Percentiles rank a stretch among this genome's conserved stretches.
Conservation (phyloP, 2,888 invertebrate genomes). For the Xanthorhoe spadicearia region DNA sequence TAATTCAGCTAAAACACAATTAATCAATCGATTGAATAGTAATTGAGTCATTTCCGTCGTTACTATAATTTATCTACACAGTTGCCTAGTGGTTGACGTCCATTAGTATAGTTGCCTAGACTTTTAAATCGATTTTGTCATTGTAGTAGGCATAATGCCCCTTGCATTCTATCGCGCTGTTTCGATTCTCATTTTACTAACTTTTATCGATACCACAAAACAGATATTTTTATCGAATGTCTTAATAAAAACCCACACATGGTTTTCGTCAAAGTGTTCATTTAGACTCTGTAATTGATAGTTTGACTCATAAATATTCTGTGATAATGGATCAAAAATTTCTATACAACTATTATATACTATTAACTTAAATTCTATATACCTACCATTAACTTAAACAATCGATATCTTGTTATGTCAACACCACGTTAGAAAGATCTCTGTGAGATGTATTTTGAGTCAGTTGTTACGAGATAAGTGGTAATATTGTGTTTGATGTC, state of each 20-base stretch:
- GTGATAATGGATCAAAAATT: constrained; percentile 63
- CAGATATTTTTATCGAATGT: constrained; percentile 48
- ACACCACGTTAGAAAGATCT: constrained; percentile 66
- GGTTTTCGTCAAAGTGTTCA: constrained; percentile 54
- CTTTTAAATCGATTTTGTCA: constrained; percentile 37
- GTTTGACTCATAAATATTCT: constrained; percentile 64
- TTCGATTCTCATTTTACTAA: constrained; percentile 35
- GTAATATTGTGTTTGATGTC: constrained; percentile 81
- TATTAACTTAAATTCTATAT: too few species aligned
- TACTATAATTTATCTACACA: constrained; percentile 40
- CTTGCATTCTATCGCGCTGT: constrained; percentile 24
- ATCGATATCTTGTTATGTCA: constrained; percentile 69
- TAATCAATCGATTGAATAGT: constrained; percentile 53
- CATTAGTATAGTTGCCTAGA: constrained; percentile 33
- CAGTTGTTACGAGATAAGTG: constrained; percentile 80
- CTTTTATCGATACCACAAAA: constrained; percentile 30
- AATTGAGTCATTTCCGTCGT: constrained; percentile 59
- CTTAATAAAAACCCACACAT: constrained; percentile 57
- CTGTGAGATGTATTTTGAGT: constrained; percentile 71
- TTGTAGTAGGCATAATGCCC: constrained; percentile 32
- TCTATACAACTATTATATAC: constrained; percentile 64
- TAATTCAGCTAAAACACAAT: constrained; percentile 45
- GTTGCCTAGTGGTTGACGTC: constrained; percentile 7
- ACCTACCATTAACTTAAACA: constrained; percentile 58
- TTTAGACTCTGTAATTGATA: constrained; percentile 63